These are phyloP conservation scores for Linnaemya vulpina DNA, from an alignment of 2,888 invertebrate species.

Conservation along the genomic window DNA sequence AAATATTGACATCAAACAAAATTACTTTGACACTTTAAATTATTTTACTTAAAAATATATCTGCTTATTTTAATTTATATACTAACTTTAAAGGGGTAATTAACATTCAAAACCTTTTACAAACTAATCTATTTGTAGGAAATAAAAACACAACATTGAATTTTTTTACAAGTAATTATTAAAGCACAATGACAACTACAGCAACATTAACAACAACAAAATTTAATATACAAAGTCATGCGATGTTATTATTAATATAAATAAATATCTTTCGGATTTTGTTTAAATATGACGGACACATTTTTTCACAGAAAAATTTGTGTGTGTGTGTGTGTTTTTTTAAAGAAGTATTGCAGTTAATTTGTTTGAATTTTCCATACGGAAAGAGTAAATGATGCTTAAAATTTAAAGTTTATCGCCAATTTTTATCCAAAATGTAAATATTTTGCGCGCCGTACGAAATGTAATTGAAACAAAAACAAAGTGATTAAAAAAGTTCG, in stretches of 20 bases:
- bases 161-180: conserved; percentile 69
- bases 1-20: not conserved
- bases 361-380: conserved; percentile 10
- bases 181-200: conserved; percentile 57
- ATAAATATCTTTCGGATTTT: conserved; percentile 12
- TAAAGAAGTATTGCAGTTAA: not conserved
- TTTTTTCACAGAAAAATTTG: conserved; percentile 63
- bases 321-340: not conserved
- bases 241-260: conserved; percentile 52
- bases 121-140: conserved; percentile 7
- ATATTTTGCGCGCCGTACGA: conserved; percentile 14
- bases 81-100: conserved; percentile 35
- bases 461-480: conserved; percentile 44
- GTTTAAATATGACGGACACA: conserved; percentile 39
- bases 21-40: conserved; percentile 6
- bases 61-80: conserved; percentile 33
- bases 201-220: conserved; percentile 30
- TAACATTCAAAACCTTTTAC: conserved; percentile 39
- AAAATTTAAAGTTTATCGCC: conserved; percentile 22
- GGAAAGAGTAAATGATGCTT: conserved; percentile 61
- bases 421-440: not conserved
- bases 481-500: conserved; percentile 35
- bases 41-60: conserved; percentile 17
- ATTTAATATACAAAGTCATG: conserved; percentile 54
- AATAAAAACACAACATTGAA: conserved; percentile 50